Percentiles rank a stretch among this genome's conserved stretches.
These are phyloP conservation scores for Piscicola geometra DNA, from an alignment of 2,888 invertebrate species.

Conservation along the genomic window DNA sequence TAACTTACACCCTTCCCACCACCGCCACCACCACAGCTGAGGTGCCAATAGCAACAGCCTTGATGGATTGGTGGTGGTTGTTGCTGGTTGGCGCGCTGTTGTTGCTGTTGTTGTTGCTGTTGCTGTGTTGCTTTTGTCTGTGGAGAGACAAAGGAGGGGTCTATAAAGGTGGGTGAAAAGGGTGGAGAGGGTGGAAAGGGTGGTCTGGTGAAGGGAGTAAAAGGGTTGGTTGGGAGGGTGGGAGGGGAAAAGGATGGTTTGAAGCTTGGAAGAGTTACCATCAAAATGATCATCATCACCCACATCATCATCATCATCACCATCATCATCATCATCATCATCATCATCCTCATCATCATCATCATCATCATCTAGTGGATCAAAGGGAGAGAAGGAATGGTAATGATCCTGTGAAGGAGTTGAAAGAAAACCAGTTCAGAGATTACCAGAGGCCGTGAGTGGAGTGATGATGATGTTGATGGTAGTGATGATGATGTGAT, in stretches of 20 bases:
- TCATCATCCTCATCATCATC: neutral
- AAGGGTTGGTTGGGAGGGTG: neutral
- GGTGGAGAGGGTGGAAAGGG: neutral
- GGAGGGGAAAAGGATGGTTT: neutral
- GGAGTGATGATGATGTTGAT: no score
- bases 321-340: conserved; percentile 11
- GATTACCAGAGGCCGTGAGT: conserved; percentile 16
- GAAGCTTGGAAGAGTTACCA: neutral
- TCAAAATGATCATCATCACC: neutral
- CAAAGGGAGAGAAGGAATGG: conserved; percentile 47
- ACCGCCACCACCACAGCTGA: no score
- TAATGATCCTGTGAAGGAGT: conserved; percentile 51
- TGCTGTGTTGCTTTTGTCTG: no score
- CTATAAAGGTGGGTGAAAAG: no score
- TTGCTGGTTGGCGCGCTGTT: no score
- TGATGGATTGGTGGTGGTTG: no score
- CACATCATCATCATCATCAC: neutral
- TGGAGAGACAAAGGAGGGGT: no score
- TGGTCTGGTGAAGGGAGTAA: neutral
- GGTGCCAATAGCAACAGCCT: no score
- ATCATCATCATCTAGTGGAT: conserved; percentile 45
- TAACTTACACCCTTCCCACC: no score
- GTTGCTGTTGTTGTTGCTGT: no score
- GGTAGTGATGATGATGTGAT: no score
- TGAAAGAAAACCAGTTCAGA: conserved; percentile 37